Percentiles rank a stretch among this genome's conserved stretches.
These are phyloP conservation scores for Macropodus opercularis DNA, from an alignment of 2,797 vertebrate species.

Conservation along the genomic window DNA sequence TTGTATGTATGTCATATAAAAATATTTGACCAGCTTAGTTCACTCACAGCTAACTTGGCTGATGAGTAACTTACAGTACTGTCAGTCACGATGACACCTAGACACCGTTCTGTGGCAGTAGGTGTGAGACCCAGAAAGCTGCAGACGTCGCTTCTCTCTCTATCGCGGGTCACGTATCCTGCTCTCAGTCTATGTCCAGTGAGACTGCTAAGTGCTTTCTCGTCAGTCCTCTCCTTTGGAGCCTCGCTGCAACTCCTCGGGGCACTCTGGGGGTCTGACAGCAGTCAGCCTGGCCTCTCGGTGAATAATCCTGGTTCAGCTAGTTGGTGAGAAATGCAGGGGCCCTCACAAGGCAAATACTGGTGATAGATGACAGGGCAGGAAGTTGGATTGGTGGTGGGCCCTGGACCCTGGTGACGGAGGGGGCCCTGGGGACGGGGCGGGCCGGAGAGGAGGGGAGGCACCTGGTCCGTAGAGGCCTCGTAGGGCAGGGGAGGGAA, in stretches of 20 bases:
- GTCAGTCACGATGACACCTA: slow-evolving; percentile 26
- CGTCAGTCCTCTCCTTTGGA: slow-evolving; percentile 28
- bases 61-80: slow-evolving; percentile 69
- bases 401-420: slow-evolving; percentile 45
- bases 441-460: slow-evolving; percentile 58
- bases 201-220: slow-evolving; percentile 57
- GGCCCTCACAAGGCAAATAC: slow-evolving; percentile 73
- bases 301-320: slow-evolving; percentile 47
- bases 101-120: slow-evolving; percentile 52
- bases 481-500: slow-evolving; percentile 39
- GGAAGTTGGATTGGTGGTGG: slow-evolving; percentile 57
- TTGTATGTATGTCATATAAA: slow-evolving; percentile 65
- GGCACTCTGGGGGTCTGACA: slow-evolving; percentile 50
- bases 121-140: slow-evolving; percentile 42
- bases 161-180: slow-evolving; percentile 42
- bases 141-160: slow-evolving; percentile 38
- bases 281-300: slow-evolving; percentile 48
- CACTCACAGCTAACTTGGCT: slow-evolving; percentile 54
- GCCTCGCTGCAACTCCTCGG: slow-evolving; percentile 27
- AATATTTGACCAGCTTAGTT: slow-evolving; percentile 71
- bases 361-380: slow-evolving; percentile 69
- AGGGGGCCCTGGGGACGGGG: slow-evolving; percentile 45
- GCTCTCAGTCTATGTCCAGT: slow-evolving; percentile 43
- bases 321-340: slow-evolving; percentile 55
- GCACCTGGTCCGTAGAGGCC: slow-evolving; percentile 24